A percentile compares a stretch with the other conserved stretches of the same genome.
phyloP scores from a whole-genome alignment of 2,888 invertebrate species.

The Nemurella pictetii region DNA sequence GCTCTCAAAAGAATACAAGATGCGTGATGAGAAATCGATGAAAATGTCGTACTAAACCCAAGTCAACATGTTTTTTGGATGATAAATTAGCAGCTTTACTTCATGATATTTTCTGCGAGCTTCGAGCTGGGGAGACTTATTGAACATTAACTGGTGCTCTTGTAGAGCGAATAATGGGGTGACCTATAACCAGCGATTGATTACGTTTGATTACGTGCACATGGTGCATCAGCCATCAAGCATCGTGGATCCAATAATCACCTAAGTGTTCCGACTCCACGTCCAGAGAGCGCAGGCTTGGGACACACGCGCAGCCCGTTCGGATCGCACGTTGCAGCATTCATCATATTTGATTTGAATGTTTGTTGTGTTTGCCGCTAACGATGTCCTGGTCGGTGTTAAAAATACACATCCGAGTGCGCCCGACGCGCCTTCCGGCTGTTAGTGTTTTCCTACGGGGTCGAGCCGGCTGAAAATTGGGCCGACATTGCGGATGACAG shows the following conservation, averaged over 20 bases:
- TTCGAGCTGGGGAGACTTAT: not conserved
- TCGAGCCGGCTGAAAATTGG: not conserved
- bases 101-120: not conserved
- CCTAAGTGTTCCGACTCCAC: not conserved
- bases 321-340: not conserved
- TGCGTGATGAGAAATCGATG: conserved; percentile 1
- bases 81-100: conserved; percentile 15
- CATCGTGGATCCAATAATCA: not conserved
- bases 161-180: not conserved
- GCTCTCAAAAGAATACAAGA: conserved; percentile 1
- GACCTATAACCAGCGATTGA: not conserved
- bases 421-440: too few species aligned
- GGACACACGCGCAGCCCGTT: not conserved
- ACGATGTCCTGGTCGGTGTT: not conserved
- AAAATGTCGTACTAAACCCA: conserved; percentile 1
- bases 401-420: not conserved
- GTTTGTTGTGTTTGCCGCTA: not conserved
- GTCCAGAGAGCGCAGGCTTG: too few species aligned
- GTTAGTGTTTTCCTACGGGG: not conserved
- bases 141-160: not conserved
- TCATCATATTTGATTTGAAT: not conserved
- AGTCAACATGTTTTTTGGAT: conserved; percentile 20
- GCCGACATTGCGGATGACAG: not conserved
- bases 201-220: too few species aligned
- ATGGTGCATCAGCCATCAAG: too few species aligned